Evolutionary conservation across 2,888 invertebrate species (phyloP), one percentile per base, ranked within the genome.

Genomic region (Heteropelma amictum): DNA sequence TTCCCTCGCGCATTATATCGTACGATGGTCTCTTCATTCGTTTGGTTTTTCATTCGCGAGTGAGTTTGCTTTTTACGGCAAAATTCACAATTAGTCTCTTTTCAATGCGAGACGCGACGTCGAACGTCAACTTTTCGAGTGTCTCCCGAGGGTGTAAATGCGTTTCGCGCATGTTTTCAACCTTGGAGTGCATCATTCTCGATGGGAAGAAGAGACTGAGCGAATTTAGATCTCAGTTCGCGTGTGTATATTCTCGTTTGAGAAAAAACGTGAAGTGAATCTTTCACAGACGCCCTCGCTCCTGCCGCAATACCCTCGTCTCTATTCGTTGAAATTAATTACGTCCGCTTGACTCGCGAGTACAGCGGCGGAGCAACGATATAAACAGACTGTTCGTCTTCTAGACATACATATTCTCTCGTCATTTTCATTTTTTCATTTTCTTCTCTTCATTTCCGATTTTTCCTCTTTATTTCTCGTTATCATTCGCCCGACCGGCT

Each of bases 211-310:
- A 49, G 42, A 42, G 60, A 51, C 58, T 19, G 76, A 42, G 45
- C 64, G 61, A 67, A 72, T 79, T 79, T 72, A 79, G 63, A n/a
- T n/a, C n/a, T n/a, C n/a, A n/a, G n/a, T n/a, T 78, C 75, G 76
- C 60, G 68, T 69, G 67, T 68, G 33, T 60, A 58, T 40, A 35
- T 19, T 38, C 10, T 14, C 28, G 38, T 53, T n/a, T n/a, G n/a
- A 49, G 54, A 42, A 61, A 65, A 69, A 64, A 51, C 49, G 40
- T 38, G 65, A 60, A 61, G 60, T 61, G 60, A 78, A 76, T 76
- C 70, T 73, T 71, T 73, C 71, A 69, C 68, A 40, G 30, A 49
- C 63, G 58, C 71, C 74, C 54, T 75, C 72, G 65, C 65, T 69
- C 58, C 64, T 58, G 40, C 38, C 35, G 30, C 26, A 17, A 60